Base-by-base conservation (phyloP, 2,797 vertebrate species). In the Gadopsis marmoratus region DNA sequence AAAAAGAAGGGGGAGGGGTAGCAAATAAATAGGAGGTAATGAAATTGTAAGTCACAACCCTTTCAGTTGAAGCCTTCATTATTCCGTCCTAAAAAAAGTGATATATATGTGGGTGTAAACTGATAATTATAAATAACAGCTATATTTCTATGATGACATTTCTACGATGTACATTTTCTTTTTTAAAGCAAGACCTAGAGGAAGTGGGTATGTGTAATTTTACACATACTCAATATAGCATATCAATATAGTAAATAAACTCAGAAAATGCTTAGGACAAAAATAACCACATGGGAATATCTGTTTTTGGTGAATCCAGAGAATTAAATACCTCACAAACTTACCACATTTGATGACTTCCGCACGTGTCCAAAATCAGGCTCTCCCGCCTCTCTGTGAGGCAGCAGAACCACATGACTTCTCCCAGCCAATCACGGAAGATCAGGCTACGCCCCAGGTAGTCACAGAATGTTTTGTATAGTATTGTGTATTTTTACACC, bases 261-360 rank as follows among this genome's bases (percentile, higher is more conserved):
- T 17, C 23, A 62, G 47, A 39, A 39, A 53, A 23, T 1, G 12
- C 11, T 39, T 3, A 39, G 10, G 37, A 39, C 37, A 10, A 39
- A 39, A 39, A 39, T 39, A 39, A 39, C 31, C n/a, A 66, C 17
- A 58, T 55, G 7, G n/a, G 10, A 74, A 39, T 17, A 23, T 41
- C 50, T 55, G 21, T 16, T 55, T 35, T 35, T 19, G 21, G 21
- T 6, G 2, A 23, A 73, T 43, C 29, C 50, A 45, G 37, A 4
- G 13, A 62, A 62, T 23, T 1, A 64, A 33, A 54, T 47, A 26
- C 60, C 26, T 59, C 31, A 54, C n/a, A 71, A 60, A 59, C 26
- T 26, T 2, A 26, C 26, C 26, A 26, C 26, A 26, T 26, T 26
- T 26, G 26, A 26, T 26, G 26, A 26, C 26, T 26, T 26, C 26